Base-by-base conservation (phyloP, 30 jellyfish, hydroid and myxozoan genomes). In the Aurelia coerulea region DNA sequence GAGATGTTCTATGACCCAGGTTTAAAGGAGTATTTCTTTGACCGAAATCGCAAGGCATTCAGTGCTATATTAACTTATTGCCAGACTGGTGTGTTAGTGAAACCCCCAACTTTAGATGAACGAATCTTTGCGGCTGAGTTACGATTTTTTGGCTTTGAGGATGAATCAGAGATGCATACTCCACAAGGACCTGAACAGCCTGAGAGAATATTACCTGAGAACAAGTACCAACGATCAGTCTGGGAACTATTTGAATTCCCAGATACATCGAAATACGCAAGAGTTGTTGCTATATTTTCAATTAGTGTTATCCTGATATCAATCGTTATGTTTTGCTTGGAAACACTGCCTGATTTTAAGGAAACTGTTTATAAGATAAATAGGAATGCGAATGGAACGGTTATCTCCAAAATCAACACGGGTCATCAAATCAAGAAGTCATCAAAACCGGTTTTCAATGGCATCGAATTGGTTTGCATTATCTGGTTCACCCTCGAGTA, bases 131-230 rank as follows among this genome's bases (percentile, higher is more conserved):
- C 97, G 0, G 98, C 98, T 0, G 98, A 93, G 74, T 82, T 93
- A n/a, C 87, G 97, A 50, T 93, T 86, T 90, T 93, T 93, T 73
- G 98, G 98, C 46, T 93, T 93, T 83, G 98, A 89, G 14, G 98
- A 90, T 17, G 97, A 93, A 75, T 73, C 96, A 10, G 90, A 93
- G 3, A 94, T 94, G 68, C 98, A 93, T 72, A 42, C 68, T 14
- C 91, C 94, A 1, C 95, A 77, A 7, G 73, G 68, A 4, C 96
- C 94, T 1, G 96, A 66, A 18, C 90, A 83, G 10, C 88, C 92
- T 0, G 81, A 74, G 52, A 37, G 92, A 37, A 12, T 88, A 69
- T 71, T 87, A 62, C 98, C 98, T 18, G 60, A 78, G 51, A 93
- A 93, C 85, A 65, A 82, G 73, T 41, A 58, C 67, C 88, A 78